Conservation (phyloP, 2,113 vertebrate species). For the Gymnobelideus leadbeateri region DNA sequence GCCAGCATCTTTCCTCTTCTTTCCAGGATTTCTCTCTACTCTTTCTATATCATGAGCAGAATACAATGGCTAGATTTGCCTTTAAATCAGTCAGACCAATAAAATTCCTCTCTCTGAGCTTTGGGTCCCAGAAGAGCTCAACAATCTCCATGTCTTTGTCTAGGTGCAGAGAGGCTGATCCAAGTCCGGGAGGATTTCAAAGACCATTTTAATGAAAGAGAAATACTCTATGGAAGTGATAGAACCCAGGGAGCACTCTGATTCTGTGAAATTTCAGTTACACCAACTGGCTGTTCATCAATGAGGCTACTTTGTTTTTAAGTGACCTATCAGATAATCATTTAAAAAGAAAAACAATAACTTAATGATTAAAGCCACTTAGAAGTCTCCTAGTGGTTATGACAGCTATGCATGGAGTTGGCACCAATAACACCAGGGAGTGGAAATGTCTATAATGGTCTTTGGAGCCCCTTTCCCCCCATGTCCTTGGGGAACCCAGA, state of each 20-base stretch:
- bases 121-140: neutral
- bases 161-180: neutral
- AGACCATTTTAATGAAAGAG: conserved; percentile 83
- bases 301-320: neutral
- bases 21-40: conserved; percentile 35
- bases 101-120: neutral
- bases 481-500: conserved; percentile 50
- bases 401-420: neutral
- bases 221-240: conserved; percentile 79
- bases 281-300: conserved; percentile 80
- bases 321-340: neutral
- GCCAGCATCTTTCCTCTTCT: conserved; percentile 13
- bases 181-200: conserved; percentile 79
- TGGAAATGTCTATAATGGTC: neutral
- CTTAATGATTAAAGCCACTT: conserved; percentile 80
- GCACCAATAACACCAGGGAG: neutral
- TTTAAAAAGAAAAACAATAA: neutral
- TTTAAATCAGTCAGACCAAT: neutral
- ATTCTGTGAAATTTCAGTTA: conserved; percentile 83
- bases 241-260: conserved; percentile 75
- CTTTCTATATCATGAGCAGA: conserved; percentile 8
- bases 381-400: conserved; percentile 33
- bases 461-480: conserved; percentile 46
- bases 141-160: neutral
- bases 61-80: conserved; percentile 56